A percentile compares a stretch with the other conserved stretches of the same genome.
Evolutionary conservation across 2,113 vertebrate genomes (phyloP).

Genomic region (Agapornis roseicollis): DNA sequence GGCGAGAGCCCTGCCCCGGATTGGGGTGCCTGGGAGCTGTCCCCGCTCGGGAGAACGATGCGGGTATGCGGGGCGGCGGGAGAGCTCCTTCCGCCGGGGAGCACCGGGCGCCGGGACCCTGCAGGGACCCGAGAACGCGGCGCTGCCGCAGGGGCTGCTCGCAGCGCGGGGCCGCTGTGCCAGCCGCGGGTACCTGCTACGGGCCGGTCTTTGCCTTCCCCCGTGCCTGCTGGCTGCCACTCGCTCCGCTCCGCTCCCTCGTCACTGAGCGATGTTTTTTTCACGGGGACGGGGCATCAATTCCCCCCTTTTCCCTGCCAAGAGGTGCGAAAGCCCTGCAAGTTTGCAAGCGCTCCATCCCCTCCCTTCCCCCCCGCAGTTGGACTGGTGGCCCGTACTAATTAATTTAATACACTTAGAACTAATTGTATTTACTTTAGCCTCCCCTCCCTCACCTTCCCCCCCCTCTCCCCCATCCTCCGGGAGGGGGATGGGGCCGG

Average conservation of each 20-base stretch:
- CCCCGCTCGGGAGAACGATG: neutral
- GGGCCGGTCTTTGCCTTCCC: neutral
- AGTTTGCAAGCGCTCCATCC: neutral
- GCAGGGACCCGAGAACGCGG: neutral
- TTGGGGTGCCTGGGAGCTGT: neutral
- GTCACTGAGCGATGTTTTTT: neutral
- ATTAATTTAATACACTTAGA: constrained; percentile 45
- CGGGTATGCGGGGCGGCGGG: neutral
- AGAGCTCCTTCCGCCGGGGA: neutral
- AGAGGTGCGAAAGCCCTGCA: neutral
- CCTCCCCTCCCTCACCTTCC: neutral
- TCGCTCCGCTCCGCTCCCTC: neutral
- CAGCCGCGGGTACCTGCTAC: neutral
- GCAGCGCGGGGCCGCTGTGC: neutral
- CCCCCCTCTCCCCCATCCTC: no score
- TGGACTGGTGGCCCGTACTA: neutral
- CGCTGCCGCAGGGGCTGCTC: neutral
- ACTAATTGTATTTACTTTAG: constrained; percentile 47
- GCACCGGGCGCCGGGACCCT: neutral
- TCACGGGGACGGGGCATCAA: neutral
- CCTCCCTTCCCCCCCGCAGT: neutral
- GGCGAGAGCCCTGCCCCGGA: neutral
- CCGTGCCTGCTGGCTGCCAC: neutral
- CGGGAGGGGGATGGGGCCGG: no score
- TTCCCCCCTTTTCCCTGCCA: neutral